Base-by-base conservation (phyloP, 2,113 vertebrate genomes). In the Ursus arctos region DNA sequence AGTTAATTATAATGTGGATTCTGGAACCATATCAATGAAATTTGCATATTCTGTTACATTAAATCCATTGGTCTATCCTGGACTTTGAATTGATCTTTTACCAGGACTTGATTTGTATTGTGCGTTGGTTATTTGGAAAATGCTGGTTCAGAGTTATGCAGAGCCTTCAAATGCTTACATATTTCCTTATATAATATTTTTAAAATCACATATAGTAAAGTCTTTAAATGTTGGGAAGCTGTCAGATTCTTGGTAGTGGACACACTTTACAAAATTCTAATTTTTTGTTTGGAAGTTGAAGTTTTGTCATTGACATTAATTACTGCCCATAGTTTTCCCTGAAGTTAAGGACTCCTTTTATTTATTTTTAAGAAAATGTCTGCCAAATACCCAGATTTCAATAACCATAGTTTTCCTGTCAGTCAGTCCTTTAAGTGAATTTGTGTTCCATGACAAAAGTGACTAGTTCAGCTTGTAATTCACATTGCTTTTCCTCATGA, bases 321-420 rank as follows among this genome's bases (percentile, higher is more conserved):
- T 77, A 89, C 43, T 90, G 24, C 43, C 24, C 61, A 40, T 72
- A 40, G 19, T 91, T 88, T 91, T 94, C 13, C 63, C 76, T 84
- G 51, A 85, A 85, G 16, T 88, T 85, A 82, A 19, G 72, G 8
- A 16, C 26, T 84, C 2, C 24, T 6, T 81, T 95, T n/a, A 89
- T 86, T 94, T 83, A 83, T 74, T 94, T 94, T 88, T 76, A 14
- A 65, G 67, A 94, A 83, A 87, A 87, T 93, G 7, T 91, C 85
- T 89, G 36, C 4, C 14, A 95, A 51, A 57, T 84, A 57, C 16
- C 4, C 43, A 82, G 2, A 26, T 90, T 40, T 94, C 15, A 80
- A 53, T 86, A 92, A 82, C 3, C 18, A 55, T 53, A 83, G 24
- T 51, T 95, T 91, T 87, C 12, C 43, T 61, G 16, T 65, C 55